Base-by-base conservation (phyloP, 2,888 invertebrate species). In the Phengaris alcon region DNA sequence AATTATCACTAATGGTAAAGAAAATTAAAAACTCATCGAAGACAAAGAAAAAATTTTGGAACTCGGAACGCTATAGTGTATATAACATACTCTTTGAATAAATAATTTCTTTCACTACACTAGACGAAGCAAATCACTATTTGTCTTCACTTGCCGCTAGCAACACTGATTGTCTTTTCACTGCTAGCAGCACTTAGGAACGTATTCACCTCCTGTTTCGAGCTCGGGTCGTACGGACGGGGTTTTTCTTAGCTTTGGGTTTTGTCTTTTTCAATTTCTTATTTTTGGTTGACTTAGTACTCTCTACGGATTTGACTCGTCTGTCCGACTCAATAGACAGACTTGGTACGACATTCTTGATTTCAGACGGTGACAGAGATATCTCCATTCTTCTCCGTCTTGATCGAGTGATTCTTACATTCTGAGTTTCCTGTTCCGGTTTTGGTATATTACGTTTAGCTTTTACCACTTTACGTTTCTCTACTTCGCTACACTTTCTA, bases 21-120 rank as follows among this genome's bases (percentile, higher is more conserved):
- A 88, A 86, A 82, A 84, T 89, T 91, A 90, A 85, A 89, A 89
- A 90, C 82, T 90, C 91, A 91, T 91, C 91, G 90, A 92, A 90
- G 92, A 80, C 81, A 86, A 85, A 81, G 76, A 77, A 79, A 78
- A 76, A 78, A 78, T 76, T 77, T 77, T 73, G 76, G 74, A 79
- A 77, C 76, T 76, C 73, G 76, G 73, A 77, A 64, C 70, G 77
- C 79, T 79, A 80, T 80, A 82, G 81, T 81, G 82, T 83, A 83
- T 85, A 86, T 84, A 87, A 85, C 83, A 86, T 85, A 87, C 83
- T 85, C 83, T 82, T 81, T 79, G 80, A 85, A 86, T 85, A 85
- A 85, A 85, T 85, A 86, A 82, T 80, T 78, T 82, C 82, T 80
- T 80, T 80, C 80, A 79, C 81, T 80, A 80, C 78, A 79, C 79